A percentile compares a stretch with the other conserved stretches of the same genome.
phyloP scores from a whole-genome alignment of 2,797 vertebrate genomes.

The Gambusia yucatana region DNA sequence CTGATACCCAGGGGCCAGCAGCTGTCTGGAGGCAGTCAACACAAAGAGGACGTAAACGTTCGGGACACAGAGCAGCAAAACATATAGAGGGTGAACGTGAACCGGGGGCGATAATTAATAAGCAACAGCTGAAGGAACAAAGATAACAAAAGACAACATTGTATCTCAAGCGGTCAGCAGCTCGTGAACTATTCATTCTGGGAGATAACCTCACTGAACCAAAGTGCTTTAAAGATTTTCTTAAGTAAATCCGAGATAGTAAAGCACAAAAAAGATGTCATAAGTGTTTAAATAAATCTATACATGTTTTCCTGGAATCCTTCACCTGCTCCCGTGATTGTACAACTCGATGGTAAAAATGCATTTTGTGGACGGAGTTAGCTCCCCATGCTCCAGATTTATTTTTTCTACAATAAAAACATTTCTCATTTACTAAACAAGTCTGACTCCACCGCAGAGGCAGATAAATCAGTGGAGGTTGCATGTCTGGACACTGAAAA shows the following conservation, averaged over 20 bases:
- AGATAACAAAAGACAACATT: conserved; percentile 17
- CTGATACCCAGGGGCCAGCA: conserved; percentile 90
- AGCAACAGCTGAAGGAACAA: conserved; percentile 26
- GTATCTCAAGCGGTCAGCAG: conserved; percentile 34
- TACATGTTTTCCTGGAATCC: conserved; percentile 20
- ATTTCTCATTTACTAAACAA: conserved; percentile 23
- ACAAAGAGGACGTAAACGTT: conserved; percentile 23
- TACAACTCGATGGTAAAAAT: conserved; percentile 9
- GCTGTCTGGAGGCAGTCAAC: conserved; percentile 77
- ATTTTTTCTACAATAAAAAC: conserved; percentile 5
- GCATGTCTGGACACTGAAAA: conserved; percentile 11
- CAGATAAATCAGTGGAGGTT: conserved; percentile 22
- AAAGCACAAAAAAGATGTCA: conserved; percentile 18
- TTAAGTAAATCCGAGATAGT: conserved; percentile 34
- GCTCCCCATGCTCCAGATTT: conserved; percentile 13
- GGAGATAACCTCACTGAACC: conserved; percentile 37
- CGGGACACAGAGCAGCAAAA: conserved; percentile 9
- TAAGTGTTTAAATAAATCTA: conserved; percentile 21
- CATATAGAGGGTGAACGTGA: conserved; percentile 12
- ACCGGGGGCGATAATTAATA: not conserved
- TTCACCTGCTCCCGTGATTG: not conserved
- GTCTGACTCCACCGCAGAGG: not conserved
- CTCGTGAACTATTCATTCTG: conserved; percentile 70
- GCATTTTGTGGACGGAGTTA: conserved; percentile 37
- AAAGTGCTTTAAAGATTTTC: conserved; percentile 55